phyloP scores from a whole-genome alignment of 2,888 invertebrate species.

The Scaptomyza flava region DNA sequence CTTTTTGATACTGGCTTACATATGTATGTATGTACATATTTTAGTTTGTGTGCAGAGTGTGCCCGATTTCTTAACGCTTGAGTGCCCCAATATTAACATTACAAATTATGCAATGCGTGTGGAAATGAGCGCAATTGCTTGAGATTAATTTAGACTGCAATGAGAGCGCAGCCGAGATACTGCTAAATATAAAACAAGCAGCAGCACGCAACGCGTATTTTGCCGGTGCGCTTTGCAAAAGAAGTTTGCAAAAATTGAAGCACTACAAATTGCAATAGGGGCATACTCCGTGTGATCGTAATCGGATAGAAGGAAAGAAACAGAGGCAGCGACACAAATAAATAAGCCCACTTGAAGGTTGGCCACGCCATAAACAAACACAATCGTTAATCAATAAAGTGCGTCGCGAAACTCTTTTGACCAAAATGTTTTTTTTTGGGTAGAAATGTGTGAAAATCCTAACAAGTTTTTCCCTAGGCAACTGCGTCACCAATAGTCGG shows the following conservation, averaged over 20 bases:
- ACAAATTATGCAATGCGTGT: conserved; percentile 71
- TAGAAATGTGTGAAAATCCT: conserved; percentile 52
- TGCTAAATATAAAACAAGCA: conserved; percentile 63
- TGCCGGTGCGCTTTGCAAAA: conserved; percentile 33
- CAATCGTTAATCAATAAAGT: conserved; percentile 56
- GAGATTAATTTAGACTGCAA: conserved; percentile 74
- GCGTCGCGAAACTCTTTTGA: conserved; percentile 3
- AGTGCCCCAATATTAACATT: conserved; percentile 51
- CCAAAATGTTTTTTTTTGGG: conserved; percentile 20
- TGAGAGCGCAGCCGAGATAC: conserved; percentile 45
- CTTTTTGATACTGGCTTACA: no score
- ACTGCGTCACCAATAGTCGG: conserved; percentile 38
- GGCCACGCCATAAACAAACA: conserved; percentile 50
- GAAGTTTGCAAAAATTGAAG: conserved; percentile 20
- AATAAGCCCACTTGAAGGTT: conserved; percentile 13
- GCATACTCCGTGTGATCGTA: conserved; percentile 10
- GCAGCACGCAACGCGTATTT: conserved; percentile 14
- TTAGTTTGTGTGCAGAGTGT: conserved; percentile 2
- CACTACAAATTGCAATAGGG: conserved; percentile 17
- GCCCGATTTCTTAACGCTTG: conserved; percentile 52
- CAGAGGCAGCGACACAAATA: neutral
- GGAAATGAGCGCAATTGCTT: conserved; percentile 68
- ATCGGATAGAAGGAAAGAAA: neutral
- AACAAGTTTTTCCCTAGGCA: conserved; percentile 67
- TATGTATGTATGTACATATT: neutral